Percentiles rank a stretch among this genome's conserved stretches.
Evolutionary conservation across 2,797 vertebrate species (phyloP).

Genomic region (Hydrophis major): DNA sequence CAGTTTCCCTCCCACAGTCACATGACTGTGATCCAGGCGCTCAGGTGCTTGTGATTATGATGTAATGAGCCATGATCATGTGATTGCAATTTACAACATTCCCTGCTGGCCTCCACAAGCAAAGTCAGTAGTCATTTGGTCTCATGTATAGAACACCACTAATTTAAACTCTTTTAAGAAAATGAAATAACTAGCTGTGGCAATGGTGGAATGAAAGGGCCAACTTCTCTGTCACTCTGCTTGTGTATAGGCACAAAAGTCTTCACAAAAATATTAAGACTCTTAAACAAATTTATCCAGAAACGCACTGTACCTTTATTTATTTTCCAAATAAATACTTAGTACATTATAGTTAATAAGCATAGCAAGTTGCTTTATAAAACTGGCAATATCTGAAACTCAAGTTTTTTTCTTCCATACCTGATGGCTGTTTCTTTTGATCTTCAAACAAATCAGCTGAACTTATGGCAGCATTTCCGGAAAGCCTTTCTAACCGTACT

Average conservation of each 20-base stretch:
- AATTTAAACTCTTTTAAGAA: not conserved
- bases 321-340: not conserved
- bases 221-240: not conserved
- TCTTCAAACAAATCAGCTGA: constrained; percentile 94
- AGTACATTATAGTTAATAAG: not conserved
- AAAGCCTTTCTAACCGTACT: constrained; percentile 84
- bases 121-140: not conserved
- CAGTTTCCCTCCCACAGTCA: not conserved
- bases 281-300: not conserved
- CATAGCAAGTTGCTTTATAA: not conserved
- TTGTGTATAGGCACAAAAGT: not conserved
- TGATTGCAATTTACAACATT: not conserved
- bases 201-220: not conserved
- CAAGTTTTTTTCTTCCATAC: constrained; percentile 60
- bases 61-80: not conserved
- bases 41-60: not conserved
- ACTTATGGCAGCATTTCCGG: constrained; percentile 86
- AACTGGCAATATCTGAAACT: not conserved
- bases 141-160: not conserved
- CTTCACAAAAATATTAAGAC: not conserved
- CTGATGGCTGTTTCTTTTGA: constrained; percentile 80
- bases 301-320: not conserved
- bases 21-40: not conserved
- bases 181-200: not conserved
- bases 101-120: not conserved